Evolutionary conservation across 1,140 invertebrate species (phyloP), one percentile per base, ranked within the genome.

Genomic region (Plectrocnemia conspersa): DNA sequence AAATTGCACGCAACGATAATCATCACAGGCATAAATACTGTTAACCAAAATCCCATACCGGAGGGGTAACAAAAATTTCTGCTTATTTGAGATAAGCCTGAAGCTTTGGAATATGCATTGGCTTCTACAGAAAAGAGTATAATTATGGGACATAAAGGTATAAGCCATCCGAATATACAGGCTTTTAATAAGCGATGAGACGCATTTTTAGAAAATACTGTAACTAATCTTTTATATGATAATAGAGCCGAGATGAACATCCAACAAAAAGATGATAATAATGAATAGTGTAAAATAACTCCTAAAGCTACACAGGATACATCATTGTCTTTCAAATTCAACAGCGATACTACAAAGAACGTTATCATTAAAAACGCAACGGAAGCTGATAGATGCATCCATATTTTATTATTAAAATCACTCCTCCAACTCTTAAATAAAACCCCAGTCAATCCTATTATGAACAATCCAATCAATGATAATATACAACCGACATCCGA

Each of bases 331-430:
- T 23, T 44, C 2, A 75, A 73, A 25, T 65, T 57, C 0, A 66
- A 64, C 32, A 70, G 69, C 1, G 67, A 62, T 6, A 70, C 59
- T 4, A 72, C 47, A 13, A 75, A 40, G 54, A 76, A 77, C 35
- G 65, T 66, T 4, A 70, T 24, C 3, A 67, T 64, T 18, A 74
- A 19, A 3, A 76, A 22, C 2, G 69, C 66, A 22, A 76, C 68
- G 0, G 74, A 66, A 13, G 67, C 59, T 36, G 74, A 75, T 2
- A 77, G 62, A 46, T 77, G 70, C 4, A 77, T 56, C 70, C 74
- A 75, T 22, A 77, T 69, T 62, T 77, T 77, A 44, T 74, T 77
- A 18, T 66, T 75, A 54, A 71, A 76, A 40, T 75, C 71, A 52
- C 68, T 55, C 52, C 76, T 61, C 76, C 76, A 77, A 2, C 68